Evolutionary conservation across 1,140 invertebrate genomes (phyloP).

Genomic region (Hermatobates lingyangjiaoensis): DNA sequence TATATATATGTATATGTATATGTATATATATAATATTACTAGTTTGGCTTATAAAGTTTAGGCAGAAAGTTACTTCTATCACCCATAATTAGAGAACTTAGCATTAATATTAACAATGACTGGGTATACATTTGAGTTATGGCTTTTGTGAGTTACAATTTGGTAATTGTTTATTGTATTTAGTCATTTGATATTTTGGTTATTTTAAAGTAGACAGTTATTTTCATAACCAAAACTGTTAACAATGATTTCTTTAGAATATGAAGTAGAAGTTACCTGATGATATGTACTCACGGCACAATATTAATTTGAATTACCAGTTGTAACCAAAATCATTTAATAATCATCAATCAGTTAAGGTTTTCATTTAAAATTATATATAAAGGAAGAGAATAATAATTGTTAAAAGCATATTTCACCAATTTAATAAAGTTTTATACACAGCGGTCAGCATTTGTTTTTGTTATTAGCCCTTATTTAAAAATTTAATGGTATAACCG

Average conservation of each 20-base stretch:
- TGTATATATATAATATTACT: neutral
- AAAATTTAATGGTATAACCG: no score
- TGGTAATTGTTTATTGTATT: neutral
- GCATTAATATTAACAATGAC: neutral
- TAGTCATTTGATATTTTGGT: neutral
- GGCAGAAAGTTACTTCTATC: neutral
- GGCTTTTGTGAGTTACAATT: neutral
- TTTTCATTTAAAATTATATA: neutral
- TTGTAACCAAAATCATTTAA: no score
- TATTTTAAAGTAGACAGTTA: neutral
- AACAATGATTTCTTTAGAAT: neutral
- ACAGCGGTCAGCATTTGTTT: neutral
- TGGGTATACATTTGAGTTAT: neutral
- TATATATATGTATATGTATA: neutral
- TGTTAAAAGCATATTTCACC: neutral
- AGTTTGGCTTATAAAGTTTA: conserved; percentile 2
- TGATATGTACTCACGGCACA: no score
- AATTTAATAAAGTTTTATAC: conserved; percentile 3
- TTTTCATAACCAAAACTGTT: neutral
- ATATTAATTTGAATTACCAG: no score
- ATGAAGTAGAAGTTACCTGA: no score
- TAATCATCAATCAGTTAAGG: no score
- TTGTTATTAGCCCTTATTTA: no score
- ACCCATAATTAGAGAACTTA: neutral
- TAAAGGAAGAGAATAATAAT: neutral